Conservation (phyloP, 2,113 vertebrate genomes). For the Dendrocopos noguchii region DNA sequence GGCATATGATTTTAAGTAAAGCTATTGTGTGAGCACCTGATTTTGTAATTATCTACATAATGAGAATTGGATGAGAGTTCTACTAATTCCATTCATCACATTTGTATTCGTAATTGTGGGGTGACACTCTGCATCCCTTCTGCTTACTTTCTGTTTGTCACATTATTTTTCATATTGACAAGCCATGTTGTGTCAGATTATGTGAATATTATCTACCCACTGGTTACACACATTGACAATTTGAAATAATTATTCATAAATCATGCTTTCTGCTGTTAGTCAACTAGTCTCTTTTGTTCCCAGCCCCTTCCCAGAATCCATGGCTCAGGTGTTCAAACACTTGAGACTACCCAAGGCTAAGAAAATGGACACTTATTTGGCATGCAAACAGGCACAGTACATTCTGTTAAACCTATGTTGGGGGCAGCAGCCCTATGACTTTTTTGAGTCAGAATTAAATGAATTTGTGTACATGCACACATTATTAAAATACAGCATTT, state of each 20-base stretch:
- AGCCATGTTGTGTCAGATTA: not conserved
- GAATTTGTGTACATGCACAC: not conserved
- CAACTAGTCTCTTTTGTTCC: not conserved
- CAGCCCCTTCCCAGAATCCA: not conserved
- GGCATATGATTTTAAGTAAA: not conserved
- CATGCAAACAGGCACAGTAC: not conserved
- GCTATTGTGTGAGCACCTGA: not conserved
- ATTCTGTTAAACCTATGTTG: not conserved
- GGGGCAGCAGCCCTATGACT: not conserved
- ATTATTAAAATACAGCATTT: conserved; percentile 33
- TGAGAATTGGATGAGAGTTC: not conserved
- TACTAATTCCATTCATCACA: not conserved
- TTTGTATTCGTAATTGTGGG: not conserved
- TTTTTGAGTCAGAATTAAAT: conserved; percentile 10
- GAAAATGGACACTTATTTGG: not conserved
- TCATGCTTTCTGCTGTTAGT: not conserved
- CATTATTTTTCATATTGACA: conserved; percentile 37
- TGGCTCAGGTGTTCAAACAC: not conserved
- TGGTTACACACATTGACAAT: not conserved
- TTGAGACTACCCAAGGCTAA: not conserved
- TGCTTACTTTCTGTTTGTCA: not conserved
- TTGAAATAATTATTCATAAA: conserved; percentile 16
- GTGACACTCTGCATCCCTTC: conserved; percentile 5
- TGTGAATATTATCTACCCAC: not conserved
- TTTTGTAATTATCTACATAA: conserved; percentile 13